Percentiles rank a stretch among this genome's conserved stretches.
Evolutionary conservation across 2,888 invertebrate genomes (phyloP).

Genomic region (Lasiommata megera): DNA sequence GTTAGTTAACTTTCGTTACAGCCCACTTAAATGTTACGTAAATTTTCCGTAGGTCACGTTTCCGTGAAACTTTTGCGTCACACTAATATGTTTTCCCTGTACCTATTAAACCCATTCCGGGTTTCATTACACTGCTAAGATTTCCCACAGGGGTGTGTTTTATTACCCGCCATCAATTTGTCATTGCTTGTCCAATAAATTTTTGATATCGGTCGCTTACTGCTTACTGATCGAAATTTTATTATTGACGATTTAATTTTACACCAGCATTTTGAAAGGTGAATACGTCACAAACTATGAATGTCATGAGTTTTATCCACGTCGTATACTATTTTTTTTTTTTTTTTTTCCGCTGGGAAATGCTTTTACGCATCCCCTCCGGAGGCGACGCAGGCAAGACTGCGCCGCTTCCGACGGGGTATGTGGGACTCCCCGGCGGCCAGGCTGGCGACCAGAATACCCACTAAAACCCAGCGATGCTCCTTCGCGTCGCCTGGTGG

Average conservation of each 20-base stretch:
- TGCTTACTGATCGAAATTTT: conserved; percentile 19
- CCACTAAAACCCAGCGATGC: no score
- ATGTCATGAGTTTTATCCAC: conserved; percentile 4
- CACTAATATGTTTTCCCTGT: conserved; percentile 11
- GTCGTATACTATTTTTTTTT: no score
- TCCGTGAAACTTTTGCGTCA: conserved; percentile 2
- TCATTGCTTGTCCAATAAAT: conserved; percentile 26
- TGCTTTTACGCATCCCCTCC: no score
- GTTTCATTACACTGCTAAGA: conserved; percentile 31
- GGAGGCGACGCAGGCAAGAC: no score
- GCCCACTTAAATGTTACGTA: neutral
- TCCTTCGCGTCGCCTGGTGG: no score
- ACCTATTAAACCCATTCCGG: conserved; percentile 15
- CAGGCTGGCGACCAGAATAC: no score
- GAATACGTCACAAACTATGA: no score
- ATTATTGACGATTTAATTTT: conserved; percentile 17
- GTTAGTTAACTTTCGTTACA: neutral
- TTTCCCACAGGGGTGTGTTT: conserved; percentile 32
- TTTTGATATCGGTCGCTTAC: conserved; percentile 22
- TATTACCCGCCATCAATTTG: conserved; percentile 29
- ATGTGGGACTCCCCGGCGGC: no score
- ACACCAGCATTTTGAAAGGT: neutral
- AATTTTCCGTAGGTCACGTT: neutral
- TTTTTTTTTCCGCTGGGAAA: no score
- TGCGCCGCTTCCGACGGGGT: no score